A percentile compares a stretch with the other conserved stretches of the same genome.
These are phyloP conservation scores for Melanogrammus aeglefinus DNA, from an alignment of 2,797 vertebrate species.

Conservation along the genomic window DNA sequence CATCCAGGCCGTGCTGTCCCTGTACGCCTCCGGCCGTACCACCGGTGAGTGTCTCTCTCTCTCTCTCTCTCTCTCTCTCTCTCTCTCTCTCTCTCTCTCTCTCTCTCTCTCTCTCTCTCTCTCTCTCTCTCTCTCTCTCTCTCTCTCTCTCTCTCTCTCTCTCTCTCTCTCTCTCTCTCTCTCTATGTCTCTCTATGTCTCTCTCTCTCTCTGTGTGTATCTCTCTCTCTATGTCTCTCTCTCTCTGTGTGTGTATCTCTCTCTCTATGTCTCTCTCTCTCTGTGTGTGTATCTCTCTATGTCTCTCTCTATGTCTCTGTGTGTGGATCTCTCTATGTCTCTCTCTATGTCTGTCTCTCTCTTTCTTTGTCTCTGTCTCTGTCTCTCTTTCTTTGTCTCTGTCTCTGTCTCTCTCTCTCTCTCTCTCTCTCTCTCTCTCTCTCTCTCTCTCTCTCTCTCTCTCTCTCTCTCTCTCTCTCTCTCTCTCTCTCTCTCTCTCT, in stretches of 20 bases:
- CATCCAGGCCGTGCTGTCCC: slow-evolving; percentile 81
- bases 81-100: not conserved
- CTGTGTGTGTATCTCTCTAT: not conserved
- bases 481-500: not conserved
- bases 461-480: not conserved
- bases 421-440: no score
- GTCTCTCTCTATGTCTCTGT: not conserved
- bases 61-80: not conserved
- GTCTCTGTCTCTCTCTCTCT: not conserved
- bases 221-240: not conserved
- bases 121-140: not conserved
- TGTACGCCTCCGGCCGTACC: slow-evolving; percentile 82
- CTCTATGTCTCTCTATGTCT: not conserved
- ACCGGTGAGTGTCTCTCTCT: slow-evolving; percentile 67
- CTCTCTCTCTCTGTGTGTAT: not conserved
- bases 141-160: not conserved
- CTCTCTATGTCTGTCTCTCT: not conserved
- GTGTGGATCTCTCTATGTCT: not conserved
- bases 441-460: not conserved
- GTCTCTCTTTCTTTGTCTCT: not conserved
- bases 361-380: slow-evolving; percentile 7
- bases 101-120: not conserved
- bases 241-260: not conserved
- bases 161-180: no score
- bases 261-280: not conserved